phyloP scores from a whole-genome alignment of 2,888 invertebrate species.

The Andrena minutula region DNA sequence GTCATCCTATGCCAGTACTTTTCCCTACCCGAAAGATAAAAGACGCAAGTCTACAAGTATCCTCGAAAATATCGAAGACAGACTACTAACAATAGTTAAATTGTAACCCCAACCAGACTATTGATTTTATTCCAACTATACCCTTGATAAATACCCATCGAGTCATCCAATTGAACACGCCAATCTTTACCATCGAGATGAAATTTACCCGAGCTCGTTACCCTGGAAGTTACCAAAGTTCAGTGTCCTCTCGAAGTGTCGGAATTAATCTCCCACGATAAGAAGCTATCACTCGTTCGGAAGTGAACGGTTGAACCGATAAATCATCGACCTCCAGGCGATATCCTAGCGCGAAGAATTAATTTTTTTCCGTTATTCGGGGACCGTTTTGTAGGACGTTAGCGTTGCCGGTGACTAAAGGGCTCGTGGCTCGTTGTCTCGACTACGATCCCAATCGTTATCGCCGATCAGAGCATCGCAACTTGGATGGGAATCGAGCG shows the following conservation, averaged over 20 bases:
- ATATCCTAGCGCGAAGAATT: slow-evolving; percentile 6
- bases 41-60: too few species aligned
- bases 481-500: slow-evolving; percentile 1
- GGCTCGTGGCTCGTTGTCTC: not conserved
- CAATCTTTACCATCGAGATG: not conserved
- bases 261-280: slow-evolving; percentile 32
- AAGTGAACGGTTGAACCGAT: slow-evolving; percentile 11
- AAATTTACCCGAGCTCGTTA: not conserved
- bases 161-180: not conserved
- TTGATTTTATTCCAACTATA: too few species aligned
- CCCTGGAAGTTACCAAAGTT: not conserved
- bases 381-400: slow-evolving; percentile 34
- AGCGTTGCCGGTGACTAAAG: slow-evolving; percentile 17
- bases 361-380: slow-evolving; percentile 28
- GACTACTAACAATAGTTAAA: too few species aligned
- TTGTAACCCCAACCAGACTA: too few species aligned
- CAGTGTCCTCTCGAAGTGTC: slow-evolving; percentile 4
- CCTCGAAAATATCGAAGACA: too few species aligned
- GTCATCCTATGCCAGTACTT: too few species aligned
- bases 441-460: not conserved
- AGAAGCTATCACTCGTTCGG: slow-evolving; percentile 19
- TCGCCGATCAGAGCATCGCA: slow-evolving; percentile 11
- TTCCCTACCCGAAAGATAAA: too few species aligned
- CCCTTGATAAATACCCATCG: too few species aligned
- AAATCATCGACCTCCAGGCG: slow-evolving; percentile 4